phyloP scores from a whole-genome alignment of 2,888 invertebrate species.

The Ischnus inquisitorius region DNA sequence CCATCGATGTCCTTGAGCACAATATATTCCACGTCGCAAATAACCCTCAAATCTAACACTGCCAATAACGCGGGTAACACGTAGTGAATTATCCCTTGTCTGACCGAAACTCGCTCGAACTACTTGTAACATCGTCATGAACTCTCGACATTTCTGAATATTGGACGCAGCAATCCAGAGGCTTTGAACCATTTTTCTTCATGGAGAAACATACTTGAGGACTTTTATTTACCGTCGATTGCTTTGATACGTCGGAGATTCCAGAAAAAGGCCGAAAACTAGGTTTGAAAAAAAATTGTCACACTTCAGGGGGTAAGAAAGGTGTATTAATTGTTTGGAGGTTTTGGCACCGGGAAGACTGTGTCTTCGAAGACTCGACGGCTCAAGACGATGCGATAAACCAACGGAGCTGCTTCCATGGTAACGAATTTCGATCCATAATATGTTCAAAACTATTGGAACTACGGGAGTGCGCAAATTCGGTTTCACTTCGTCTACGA shows the following conservation, averaged over 20 bases:
- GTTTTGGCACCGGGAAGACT: too few relatives aligned
- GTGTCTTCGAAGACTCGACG: too few relatives aligned
- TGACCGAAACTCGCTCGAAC: constrained; percentile 11
- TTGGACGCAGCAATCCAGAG: not conserved
- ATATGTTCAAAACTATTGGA: too few relatives aligned
- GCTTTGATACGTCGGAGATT: not conserved
- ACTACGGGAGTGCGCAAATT: too few relatives aligned
- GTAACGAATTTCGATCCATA: too few relatives aligned
- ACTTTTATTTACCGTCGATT: not conserved
- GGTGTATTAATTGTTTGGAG: not conserved
- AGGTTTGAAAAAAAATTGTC: not conserved
- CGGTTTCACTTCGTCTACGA: too few relatives aligned
- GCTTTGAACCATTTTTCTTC: not conserved
- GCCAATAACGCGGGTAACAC: not conserved
- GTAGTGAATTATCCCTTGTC: not conserved
- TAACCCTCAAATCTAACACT: not conserved
- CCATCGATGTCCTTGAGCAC: constrained; percentile 35
- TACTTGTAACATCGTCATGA: not conserved
- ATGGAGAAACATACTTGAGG: not conserved
- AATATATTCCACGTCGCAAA: constrained; percentile 18
- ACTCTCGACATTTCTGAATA: not conserved
- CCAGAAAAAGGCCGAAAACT: not conserved
- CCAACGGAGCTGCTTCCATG: too few relatives aligned
- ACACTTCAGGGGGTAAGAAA: not conserved
- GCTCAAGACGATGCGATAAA: too few relatives aligned